A percentile compares a stretch with the other conserved stretches of the same genome.
Evolutionary conservation across 2,888 invertebrate genomes (phyloP).

Genomic region (Cetonia aurata): DNA sequence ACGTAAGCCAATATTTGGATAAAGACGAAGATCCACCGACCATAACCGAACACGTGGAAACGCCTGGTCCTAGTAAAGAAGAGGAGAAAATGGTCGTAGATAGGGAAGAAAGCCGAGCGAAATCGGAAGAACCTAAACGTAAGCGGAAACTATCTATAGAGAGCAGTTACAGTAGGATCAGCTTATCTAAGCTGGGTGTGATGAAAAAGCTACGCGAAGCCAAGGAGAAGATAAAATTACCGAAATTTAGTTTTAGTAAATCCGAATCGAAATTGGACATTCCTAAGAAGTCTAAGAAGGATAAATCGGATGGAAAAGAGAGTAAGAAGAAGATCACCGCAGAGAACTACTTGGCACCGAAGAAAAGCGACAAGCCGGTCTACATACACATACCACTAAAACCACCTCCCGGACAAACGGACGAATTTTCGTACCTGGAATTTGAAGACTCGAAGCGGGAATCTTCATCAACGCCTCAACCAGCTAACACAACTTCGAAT

Average conservation of each 20-base stretch:
- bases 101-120: constrained; percentile 47
- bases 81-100: constrained; percentile 39
- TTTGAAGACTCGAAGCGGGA: constrained; percentile 55
- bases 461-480: constrained; percentile 22
- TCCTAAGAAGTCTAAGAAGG: constrained; percentile 51
- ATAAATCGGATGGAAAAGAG: constrained; percentile 33
- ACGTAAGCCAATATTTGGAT: constrained; percentile 65
- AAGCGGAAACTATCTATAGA: constrained; percentile 55
- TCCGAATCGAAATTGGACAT: constrained; percentile 47
- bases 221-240: constrained; percentile 58
- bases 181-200: constrained; percentile 53
- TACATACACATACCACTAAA: constrained; percentile 66
- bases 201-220: constrained; percentile 60
- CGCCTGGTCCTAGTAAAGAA: constrained; percentile 37
- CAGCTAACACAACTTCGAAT: constrained; percentile 42
- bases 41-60: constrained; percentile 40
- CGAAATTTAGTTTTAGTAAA: constrained; percentile 51
- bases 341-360: constrained; percentile 42
- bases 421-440: constrained; percentile 63
- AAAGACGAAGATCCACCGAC: constrained; percentile 56
- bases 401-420: constrained; percentile 63
- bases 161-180: constrained; percentile 56
- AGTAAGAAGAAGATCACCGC: constrained; percentile 8
- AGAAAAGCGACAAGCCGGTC: constrained; percentile 56
- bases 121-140: constrained; percentile 55